Conservation (phyloP, 2,113 vertebrate species). For the Eptatretus burgeri region DNA sequence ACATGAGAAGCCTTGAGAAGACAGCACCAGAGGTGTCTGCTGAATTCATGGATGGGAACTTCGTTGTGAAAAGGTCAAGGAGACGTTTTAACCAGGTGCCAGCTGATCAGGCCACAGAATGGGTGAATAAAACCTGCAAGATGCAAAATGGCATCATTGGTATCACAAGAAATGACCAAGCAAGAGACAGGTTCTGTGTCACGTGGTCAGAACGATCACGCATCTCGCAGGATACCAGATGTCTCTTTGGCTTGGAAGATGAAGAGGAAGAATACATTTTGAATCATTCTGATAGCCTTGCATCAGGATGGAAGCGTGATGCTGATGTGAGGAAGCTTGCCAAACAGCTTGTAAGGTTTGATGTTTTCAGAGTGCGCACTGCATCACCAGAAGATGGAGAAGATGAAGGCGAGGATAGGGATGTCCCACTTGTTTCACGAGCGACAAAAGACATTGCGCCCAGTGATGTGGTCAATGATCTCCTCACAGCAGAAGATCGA, state of each 20-base stretch:
- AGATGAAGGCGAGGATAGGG: no score
- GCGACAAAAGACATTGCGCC: no score
- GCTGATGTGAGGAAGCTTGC: background rate
- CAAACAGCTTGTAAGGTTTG: background rate
- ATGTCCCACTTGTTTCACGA: no score
- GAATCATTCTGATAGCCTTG: no score
- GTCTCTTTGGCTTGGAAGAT: background rate
- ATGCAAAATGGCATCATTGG: background rate
- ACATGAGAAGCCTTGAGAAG: background rate
- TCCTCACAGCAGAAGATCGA: no score
- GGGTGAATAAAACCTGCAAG: background rate
- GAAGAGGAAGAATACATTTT: background rate
- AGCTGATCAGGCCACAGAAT: background rate
- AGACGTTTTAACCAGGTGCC: background rate
- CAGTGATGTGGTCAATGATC: no score
- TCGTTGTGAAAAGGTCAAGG: background rate
- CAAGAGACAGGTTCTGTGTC: background rate
- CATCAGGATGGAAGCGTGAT: no score
- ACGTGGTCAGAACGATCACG: background rate
- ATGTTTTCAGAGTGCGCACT: conserved; percentile 5
- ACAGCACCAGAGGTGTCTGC: background rate
- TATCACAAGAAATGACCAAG: background rate
- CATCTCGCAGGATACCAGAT: background rate
- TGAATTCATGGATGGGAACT: background rate
- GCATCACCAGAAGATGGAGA: no score